Evolutionary conservation across 92 coral and sea anemone species (phyloP), one percentile per base, ranked within the genome.

Genomic region (Scolanthus callimorphus): DNA sequence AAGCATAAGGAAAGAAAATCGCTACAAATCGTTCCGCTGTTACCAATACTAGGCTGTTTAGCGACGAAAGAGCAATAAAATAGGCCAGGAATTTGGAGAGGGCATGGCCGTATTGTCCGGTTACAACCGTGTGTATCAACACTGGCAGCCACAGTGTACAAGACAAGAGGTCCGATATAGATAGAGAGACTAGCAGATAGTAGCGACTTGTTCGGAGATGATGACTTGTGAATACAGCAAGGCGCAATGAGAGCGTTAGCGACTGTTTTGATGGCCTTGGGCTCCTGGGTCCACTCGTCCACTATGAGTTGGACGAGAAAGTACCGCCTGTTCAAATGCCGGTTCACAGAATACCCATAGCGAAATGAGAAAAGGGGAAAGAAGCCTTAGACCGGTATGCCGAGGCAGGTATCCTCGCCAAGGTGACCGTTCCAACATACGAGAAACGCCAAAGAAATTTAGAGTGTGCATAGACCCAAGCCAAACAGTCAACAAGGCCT

Each of bases 401-500:
- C n/a, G n/a, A n/a, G n/a, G n/a, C n/a, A n/a, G n/a, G n/a, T n/a
- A n/a, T 76, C 27, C 51, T 76, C 48, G n/a, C n/a, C n/a, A n/a
- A n/a, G n/a, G n/a, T n/a, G n/a, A n/a, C n/a, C n/a, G n/a, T n/a
- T n/a, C n/a, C 26, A n/a, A n/a, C n/a, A n/a, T n/a, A n/a, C n/a
- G 63, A 29, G 66, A 61, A 51, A 69, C 84, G 6, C 73, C 84
- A 54, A 69, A 71, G 58, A 77, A 77, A 39, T 71, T 77, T 66
- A 38, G 78, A 56, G 59, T n/a, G n/a, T n/a, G n/a, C n/a, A n/a
- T n/a, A n/a, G n/a, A n/a, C n/a, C n/a, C n/a, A n/a, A n/a, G n/a
- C n/a, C n/a, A n/a, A n/a, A n/a, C n/a, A n/a, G n/a, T n/a, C n/a
- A n/a, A n/a, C n/a, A n/a, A n/a, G n/a, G n/a, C n/a, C n/a, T n/a